phyloP scores from a whole-genome alignment of 2,888 invertebrate genomes.

The Morpho achilles region DNA sequence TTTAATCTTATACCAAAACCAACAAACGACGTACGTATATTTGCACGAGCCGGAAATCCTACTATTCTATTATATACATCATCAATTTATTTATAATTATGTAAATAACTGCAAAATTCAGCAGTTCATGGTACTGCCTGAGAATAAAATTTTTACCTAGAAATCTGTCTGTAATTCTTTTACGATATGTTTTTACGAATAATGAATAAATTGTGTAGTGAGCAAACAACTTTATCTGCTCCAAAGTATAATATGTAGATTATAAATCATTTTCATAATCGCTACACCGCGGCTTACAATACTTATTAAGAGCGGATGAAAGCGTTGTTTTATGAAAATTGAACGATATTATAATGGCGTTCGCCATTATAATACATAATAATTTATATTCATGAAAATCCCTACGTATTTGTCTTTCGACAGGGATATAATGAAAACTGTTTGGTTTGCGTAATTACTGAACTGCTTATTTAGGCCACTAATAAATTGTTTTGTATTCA shows the following conservation, averaged over 20 bases:
- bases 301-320: constrained; percentile 3
- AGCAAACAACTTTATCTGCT: not conserved
- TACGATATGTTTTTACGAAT: not conserved
- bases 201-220: not conserved
- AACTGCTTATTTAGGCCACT: not conserved
- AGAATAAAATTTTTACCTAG: too few relatives aligned
- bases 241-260: constrained; percentile 6
- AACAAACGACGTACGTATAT: too few relatives aligned
- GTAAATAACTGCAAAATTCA: too few relatives aligned
- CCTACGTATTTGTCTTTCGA: constrained; percentile 2
- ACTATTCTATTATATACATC: too few relatives aligned
- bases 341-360: constrained; percentile 3
- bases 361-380: constrained; percentile 4
- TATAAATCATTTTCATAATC: constrained; percentile 8
- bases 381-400: constrained; percentile 11
- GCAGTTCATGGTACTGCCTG: too few relatives aligned
- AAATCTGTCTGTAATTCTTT: too few relatives aligned
- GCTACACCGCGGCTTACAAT: constrained; percentile 4
- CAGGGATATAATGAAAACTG: not conserved
- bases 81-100: too few relatives aligned
- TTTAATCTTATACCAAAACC: too few relatives aligned
- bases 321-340: constrained; percentile 9
- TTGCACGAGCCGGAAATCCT: too few relatives aligned
- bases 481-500: not conserved
- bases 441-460: not conserved